Base-by-base conservation (phyloP, 2,888 invertebrate species). In the Eucera pruinosa region DNA sequence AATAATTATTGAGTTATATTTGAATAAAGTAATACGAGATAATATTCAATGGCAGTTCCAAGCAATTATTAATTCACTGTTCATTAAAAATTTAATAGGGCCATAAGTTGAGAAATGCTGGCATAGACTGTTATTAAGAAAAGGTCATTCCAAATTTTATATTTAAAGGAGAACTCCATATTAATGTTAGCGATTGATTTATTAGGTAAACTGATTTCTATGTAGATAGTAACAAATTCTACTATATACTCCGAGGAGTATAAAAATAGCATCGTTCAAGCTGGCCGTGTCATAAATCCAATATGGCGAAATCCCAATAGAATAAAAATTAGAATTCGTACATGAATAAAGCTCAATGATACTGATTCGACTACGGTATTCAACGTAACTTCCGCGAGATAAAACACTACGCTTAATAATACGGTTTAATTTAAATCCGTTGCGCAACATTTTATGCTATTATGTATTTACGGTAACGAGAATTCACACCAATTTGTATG, bases 321-420 rank as follows among this genome's bases (percentile, higher is more conserved):
- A 23, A 45, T 47, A n/a, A 23, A 60, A 30, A 33, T 60, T 60
- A n/a, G n/a, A 43, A 30, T 45, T 30, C 15, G 15, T 20, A 11
- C 20, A 33, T 30, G 27, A 18, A 60, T 27, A 27, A 27, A 27
- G 7, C 52, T 48, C 48, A 7, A 1, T 30, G 50, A 39, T 23
- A 15, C 9, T 11, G 18, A 60, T 45, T 45, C 27, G 6, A 18
- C 13, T 13, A 1, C n/a, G 13, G 30, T 15, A 15, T 45, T 30
- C 27, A 45, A 30, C 6, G 43, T 15, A 27, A n/a, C 13, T 33
- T 9, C 13, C 15, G 9, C 27, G 9, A 47, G 45, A 47, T 15
- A 60, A 47, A 60, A 15, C 15, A 33, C 20, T 0, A 20, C 20
- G 30, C 45, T 47, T 47, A 33, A 33, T 23, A 9, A 60, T 45